Evolutionary conservation across 2,113 vertebrate genomes (phyloP), one percentile per base, ranked within the genome.

Genomic region (Heterotilapia buettikoferi): DNA sequence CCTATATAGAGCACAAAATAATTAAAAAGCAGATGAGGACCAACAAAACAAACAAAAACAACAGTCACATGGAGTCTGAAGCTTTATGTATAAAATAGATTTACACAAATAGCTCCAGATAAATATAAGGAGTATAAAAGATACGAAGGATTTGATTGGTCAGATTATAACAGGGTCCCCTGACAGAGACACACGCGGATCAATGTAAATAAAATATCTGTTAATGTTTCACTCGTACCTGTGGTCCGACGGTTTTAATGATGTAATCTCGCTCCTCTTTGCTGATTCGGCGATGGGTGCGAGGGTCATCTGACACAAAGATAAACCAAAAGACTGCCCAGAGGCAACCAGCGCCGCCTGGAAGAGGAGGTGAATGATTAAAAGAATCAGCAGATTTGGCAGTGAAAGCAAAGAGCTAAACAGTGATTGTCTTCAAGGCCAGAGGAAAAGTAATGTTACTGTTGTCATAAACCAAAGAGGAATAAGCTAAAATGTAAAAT

Each of bases 251-350:
- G 1, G 96, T 93, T 1, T 88, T 95, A 24, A 92, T 38, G 82
- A 98, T 97, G 95, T 97, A 97, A 52, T 97, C 92, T 91, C 78
- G 95, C 94, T 98, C 97, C 26, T 73, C 29, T 45, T 93, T 11
- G 90, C 95, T 97, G 92, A 98, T 97, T 88, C 90, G 95, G 2
- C 94, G 96, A 87, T 98, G 97, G 45, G 88, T 94, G 12, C 89
- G 92, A 82, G 97, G 97, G 63, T 97, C 96, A 54, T 98, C 96
- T 0, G 96, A 96, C 50, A 96, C 97, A 0, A 97, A 83, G 19
- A 92, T 0, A 36, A 97, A 97, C 97, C 97, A 98, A 63, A 96
- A 89, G 24, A 98, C 9, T 5, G 95, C 89, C 94, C 97, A 96
- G 43, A 96, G 84, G 63, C 97, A 97, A 12, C 97, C 97, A 13